Base-by-base conservation (phyloP, 2,888 invertebrate genomes). In the Gandaritis pyraliata region DNA sequence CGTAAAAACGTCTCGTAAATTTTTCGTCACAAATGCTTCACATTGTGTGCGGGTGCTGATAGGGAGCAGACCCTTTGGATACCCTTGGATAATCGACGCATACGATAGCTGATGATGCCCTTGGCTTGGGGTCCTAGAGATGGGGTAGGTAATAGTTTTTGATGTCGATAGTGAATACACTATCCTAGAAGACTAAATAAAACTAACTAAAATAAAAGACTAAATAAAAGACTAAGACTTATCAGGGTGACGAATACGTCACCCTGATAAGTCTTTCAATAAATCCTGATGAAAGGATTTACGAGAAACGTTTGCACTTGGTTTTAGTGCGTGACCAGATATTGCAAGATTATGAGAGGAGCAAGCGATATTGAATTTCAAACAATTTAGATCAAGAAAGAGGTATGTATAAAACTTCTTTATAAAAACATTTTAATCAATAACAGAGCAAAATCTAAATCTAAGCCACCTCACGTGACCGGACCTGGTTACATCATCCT, bases 1-100 rank as follows among this genome's bases (percentile, higher is more conserved):
- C 90, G 86, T 90, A 90, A 90, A 89, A 86, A 82, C 81, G 85
- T 74, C 85, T 86, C 90, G 86, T 90, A 90, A 89, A 89, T 88
- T 88, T 80, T 73, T 73, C 81, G 83, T 84, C 88, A 85, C 88
- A 87, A 88, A 86, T 87, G 86, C 85, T 75, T 68, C 79, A 80
- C 86, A 84, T 87, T 87, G 88, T 88, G 79, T 80, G 78, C 74
- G 76, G 81, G 55, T 51, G 57, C 71, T 77, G 82, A 81, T 80
- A 82, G 77, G 81, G 69, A 55, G 46, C 7, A 15, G 23, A 7
- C 49, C 49, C 53, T 48, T 15, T 16, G 50, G 10, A 50, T 60
- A 52, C 61, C 69, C 61, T 56, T 58, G 46, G 51, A 55, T 52
- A 61, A 58, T 59, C 61, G 68, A 43, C 56, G 59, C 55, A 55